These are phyloP conservation scores for Lonchura striata DNA, from an alignment of 2,113 vertebrate species.

Conservation along the genomic window DNA sequence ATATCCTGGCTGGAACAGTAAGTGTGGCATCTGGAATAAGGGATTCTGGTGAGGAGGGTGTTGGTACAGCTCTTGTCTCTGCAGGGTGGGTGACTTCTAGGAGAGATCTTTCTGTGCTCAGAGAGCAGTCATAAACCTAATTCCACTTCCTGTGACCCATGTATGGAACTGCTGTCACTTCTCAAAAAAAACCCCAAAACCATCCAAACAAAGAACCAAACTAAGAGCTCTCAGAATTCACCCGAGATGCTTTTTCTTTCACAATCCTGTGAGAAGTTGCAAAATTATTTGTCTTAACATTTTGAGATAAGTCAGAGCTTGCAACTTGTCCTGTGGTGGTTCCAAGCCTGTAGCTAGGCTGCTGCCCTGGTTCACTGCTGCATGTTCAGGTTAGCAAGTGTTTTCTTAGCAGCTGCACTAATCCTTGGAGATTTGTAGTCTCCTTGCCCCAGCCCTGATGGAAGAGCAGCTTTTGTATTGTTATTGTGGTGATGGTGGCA, in stretches of 20 bases:
- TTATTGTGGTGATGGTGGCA: neutral
- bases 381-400: neutral
- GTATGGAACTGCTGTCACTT: neutral
- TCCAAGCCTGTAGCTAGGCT: neutral
- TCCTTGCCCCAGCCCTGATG: neutral
- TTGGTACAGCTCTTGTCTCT: neutral
- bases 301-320: neutral
- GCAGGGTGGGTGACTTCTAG: neutral
- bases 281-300: neutral
- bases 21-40: slow-evolving; percentile 41
- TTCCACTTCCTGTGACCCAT: neutral
- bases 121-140: neutral
- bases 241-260: neutral
- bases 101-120: neutral
- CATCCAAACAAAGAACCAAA: neutral
- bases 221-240: neutral
- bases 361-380: neutral
- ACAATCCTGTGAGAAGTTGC: fast-evolving
- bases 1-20: slow-evolving; percentile 98
- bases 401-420: neutral
- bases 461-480: neutral
- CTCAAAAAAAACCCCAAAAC: neutral
- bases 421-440: neutral
- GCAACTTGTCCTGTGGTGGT: neutral
- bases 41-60: neutral